phyloP scores from a whole-genome alignment of 1,140 invertebrate genomes.

The Saccostrea echinata region DNA sequence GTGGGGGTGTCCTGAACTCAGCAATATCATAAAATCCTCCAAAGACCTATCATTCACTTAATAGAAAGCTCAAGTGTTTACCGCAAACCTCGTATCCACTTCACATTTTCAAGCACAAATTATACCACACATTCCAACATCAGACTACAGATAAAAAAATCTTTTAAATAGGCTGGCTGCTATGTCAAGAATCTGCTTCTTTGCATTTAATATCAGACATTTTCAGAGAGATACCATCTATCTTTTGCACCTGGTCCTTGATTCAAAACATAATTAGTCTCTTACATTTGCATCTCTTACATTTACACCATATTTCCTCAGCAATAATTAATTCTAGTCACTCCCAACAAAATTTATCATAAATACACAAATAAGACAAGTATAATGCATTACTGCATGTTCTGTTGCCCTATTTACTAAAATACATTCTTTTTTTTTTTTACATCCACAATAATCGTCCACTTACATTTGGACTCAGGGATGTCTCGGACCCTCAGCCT shows the following conservation, averaged over 20 bases:
- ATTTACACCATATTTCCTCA: neutral
- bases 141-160: neutral
- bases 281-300: neutral
- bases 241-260: neutral
- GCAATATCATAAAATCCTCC: neutral
- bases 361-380: neutral
- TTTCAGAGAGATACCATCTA: slow-evolving; percentile 17
- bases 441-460: too few relatives aligned
- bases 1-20: neutral
- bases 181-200: neutral
- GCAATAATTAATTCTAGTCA: neutral
- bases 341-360: neutral
- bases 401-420: too few relatives aligned
- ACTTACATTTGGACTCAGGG: slow-evolving; percentile 76
- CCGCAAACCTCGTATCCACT: neutral
- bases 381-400: neutral
- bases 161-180: neutral
- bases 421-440: too few relatives aligned
- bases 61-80: slow-evolving; percentile 19
- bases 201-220: neutral
- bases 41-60: neutral
- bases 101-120: neutral
- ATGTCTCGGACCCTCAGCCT: slow-evolving; percentile 69
- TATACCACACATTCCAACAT: neutral
- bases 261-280: neutral